phyloP scores from a whole-genome alignment of 2,113 vertebrate species.

The Caloenas nicobarica region DNA sequence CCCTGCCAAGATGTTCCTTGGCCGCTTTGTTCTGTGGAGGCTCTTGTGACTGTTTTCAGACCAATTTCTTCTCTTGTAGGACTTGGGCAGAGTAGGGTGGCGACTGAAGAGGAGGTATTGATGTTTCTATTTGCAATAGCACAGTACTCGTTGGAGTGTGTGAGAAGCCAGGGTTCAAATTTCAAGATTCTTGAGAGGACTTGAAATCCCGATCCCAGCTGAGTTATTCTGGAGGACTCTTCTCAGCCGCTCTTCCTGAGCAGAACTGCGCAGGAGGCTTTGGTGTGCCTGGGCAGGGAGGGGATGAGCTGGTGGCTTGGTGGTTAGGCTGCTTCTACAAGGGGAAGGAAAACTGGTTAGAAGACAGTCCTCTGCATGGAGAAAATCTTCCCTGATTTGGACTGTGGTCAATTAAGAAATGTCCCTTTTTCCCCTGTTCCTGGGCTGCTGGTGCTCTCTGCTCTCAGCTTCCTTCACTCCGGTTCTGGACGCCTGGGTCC shows the following conservation, averaged over 20 bases:
- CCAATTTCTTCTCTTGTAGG: background rate
- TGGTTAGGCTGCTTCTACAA: background rate
- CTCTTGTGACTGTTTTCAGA: background rate
- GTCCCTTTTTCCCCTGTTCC: background rate
- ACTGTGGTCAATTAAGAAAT: background rate
- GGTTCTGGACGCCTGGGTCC: fast-evolving
- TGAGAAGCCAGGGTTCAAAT: background rate
- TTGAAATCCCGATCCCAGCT: background rate
- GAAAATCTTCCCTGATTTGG: background rate
- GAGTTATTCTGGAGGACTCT: background rate
- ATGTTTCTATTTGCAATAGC: constrained; percentile 2
- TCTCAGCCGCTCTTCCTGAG: background rate
- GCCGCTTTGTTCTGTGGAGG: background rate
- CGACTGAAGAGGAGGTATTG: background rate
- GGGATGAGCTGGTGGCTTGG: background rate
- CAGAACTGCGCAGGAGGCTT: background rate
- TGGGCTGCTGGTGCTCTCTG: background rate
- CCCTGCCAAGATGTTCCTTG: background rate
- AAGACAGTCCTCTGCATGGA: background rate
- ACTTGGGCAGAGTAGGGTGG: background rate
- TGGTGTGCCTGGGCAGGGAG: background rate
- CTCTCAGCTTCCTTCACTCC: background rate
- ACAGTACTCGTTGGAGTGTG: background rate
- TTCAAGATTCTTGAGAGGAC: background rate
- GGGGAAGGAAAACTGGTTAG: background rate